Evolutionary conservation across 2,888 invertebrate species (phyloP), one percentile per base, ranked within the genome.

Genomic region (Eupeodes latifasciatus): DNA sequence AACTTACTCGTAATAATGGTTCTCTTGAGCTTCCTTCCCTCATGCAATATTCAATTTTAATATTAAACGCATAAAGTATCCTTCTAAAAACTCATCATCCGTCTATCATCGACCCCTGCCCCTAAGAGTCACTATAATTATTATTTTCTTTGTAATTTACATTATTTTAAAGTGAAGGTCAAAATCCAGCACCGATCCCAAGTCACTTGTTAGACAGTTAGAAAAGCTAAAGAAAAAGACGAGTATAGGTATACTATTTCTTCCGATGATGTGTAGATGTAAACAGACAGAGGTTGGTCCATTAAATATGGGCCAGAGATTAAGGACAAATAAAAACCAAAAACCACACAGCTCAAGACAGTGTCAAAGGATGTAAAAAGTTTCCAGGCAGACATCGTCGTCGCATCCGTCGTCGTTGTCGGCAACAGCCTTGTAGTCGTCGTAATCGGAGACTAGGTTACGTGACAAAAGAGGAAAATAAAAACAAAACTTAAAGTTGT

Each of bases 271-370:
- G 27, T 27, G 27, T 27, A 27, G 27, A 27, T 27, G 72, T 59
- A 72, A 47, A 72, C 57, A 72, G 72, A 72, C 72, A 72, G 72
- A 47, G 27, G 27, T 59, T 27, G 72, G 72, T 72, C 53, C 72
- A 72, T 72, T 72, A 34, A 72, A 72, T 72, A 59, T 72, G 47
- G 72, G 72, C 72, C 72, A 72, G 72, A 59, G 72, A 72, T 72
- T 72, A 72, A 72, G 72, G 44, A 72, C 59, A 57, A 72, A 57
- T 34, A 72, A 59, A 59, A 71, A 53, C 55, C 69, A 71, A 14
- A 59, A 72, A 11, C 59, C 72, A 59, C 27, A 34, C 40, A 40
- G 27, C 44, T 59, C 14, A 59, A 47, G 59, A 44, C 59, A 55
- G 5, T 47, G 19, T 47, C 7, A 27, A 72, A 72, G 59, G n/a